Percentiles rank a stretch among this genome's conserved stretches.
These are phyloP conservation scores for Virgularia gustaviana DNA, from an alignment of 92 coral and sea anemone species.

Conservation along the genomic window DNA sequence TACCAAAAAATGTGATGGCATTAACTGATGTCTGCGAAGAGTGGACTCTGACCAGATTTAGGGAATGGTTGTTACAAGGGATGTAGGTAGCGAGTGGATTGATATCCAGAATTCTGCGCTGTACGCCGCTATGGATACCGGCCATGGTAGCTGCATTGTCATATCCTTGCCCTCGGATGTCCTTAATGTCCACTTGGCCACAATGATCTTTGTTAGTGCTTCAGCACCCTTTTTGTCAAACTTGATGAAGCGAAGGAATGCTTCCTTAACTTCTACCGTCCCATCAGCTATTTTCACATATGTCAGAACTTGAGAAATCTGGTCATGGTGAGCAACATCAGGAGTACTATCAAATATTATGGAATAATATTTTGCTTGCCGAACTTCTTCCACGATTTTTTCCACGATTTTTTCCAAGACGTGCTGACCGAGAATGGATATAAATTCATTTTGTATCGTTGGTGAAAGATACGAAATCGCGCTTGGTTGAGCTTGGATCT, in stretches of 20 bases:
- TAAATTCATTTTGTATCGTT: background rate
- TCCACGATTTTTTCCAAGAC: background rate
- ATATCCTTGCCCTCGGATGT: conserved; percentile 1
- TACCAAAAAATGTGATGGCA: background rate
- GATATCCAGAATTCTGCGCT: background rate
- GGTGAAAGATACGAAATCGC: background rate
- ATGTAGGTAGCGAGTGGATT: background rate
- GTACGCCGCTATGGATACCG: background rate
- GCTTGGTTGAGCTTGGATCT: background rate
- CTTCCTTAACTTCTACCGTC: background rate
- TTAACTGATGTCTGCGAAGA: background rate
- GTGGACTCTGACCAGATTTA: background rate
- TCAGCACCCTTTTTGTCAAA: background rate
- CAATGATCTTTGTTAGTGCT: background rate
- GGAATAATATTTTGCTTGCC: background rate
- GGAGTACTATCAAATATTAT: conserved; percentile 1
- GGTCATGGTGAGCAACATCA: background rate
- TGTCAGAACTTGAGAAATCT: background rate
- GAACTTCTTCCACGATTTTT: background rate
- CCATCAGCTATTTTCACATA: background rate
- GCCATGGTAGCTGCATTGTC: conserved; percentile 9
- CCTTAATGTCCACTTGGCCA: background rate
- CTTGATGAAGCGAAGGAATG: background rate
- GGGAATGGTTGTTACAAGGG: conserved; percentile 7
- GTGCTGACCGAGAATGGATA: background rate